Evolutionary conservation across 2,888 invertebrate genomes (phyloP).

Genomic region (Melangyna quadrimaculata): DNA sequence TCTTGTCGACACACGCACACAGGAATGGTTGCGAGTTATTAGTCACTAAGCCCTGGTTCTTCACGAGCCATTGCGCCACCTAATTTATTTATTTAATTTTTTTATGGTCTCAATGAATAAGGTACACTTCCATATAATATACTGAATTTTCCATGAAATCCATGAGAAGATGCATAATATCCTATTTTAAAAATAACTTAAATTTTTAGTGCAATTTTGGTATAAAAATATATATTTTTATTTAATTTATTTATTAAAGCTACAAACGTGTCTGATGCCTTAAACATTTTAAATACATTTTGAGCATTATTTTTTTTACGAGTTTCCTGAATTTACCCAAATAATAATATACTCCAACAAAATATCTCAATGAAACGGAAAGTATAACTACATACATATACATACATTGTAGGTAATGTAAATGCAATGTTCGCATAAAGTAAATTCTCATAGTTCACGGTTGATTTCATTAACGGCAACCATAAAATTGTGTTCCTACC

Average conservation of each 20-base stretch:
- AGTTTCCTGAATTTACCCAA: neutral
- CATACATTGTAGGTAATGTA: neutral
- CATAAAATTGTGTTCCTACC: constrained; percentile 10
- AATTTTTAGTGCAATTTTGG: neutral
- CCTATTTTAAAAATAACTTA: too few species aligned
- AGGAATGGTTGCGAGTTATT: too few species aligned
- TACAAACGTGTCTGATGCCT: neutral
- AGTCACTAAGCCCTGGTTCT: too few species aligned
- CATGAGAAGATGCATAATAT: too few species aligned
- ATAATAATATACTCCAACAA: neutral
- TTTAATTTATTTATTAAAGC: neutral
- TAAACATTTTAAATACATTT: neutral
- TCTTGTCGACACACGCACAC: too few species aligned
- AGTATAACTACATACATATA: neutral
- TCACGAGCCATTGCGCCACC: too few species aligned
- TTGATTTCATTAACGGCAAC: constrained; percentile 24
- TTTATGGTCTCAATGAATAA: too few species aligned
- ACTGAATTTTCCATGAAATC: too few species aligned
- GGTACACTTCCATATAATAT: too few species aligned
- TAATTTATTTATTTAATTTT: too few species aligned
- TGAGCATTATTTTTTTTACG: neutral
- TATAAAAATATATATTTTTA: neutral
- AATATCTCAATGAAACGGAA: constrained; percentile 8
- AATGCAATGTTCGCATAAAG: constrained; percentile 19
- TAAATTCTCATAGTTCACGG: constrained; percentile 23